A percentile compares a stretch with the other conserved stretches of the same genome.
phyloP scores from a whole-genome alignment of 2,888 invertebrate species.

The Xanthostigma xanthostigma region DNA sequence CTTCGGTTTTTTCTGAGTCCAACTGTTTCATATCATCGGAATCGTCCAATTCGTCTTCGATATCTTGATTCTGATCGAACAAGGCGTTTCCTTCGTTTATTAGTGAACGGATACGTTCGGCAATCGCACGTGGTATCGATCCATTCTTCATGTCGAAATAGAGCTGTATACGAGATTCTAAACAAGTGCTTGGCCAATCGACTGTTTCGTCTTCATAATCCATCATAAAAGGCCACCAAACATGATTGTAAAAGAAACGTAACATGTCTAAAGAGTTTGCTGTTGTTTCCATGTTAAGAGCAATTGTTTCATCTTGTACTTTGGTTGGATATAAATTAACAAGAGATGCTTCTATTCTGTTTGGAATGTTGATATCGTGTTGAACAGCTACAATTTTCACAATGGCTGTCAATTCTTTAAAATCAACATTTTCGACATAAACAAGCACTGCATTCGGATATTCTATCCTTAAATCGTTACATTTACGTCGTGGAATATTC shows the following conservation, averaged over 20 bases:
- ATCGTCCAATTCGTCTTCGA: constrained; percentile 28
- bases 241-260: constrained; percentile 47
- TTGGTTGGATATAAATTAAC: constrained; percentile 48
- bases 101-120: constrained; percentile 35
- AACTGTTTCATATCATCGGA: constrained; percentile 21
- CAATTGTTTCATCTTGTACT: constrained; percentile 38
- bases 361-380: constrained; percentile 43
- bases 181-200: constrained; percentile 40
- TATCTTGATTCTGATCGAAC: constrained; percentile 29
- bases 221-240: constrained; percentile 58
- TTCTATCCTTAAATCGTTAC: constrained; percentile 45
- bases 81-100: constrained; percentile 38
- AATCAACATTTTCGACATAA: constrained; percentile 39
- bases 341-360: constrained; percentile 41
- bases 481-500: constrained; percentile 49
- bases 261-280: constrained; percentile 48
- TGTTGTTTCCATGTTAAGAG: constrained; percentile 40
- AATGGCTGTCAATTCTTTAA: constrained; percentile 35
- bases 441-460: constrained; percentile 49
- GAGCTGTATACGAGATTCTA: constrained; percentile 36
- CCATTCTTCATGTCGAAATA: constrained; percentile 42
- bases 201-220: constrained; percentile 40
- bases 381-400: constrained; percentile 48
- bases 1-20: constrained; percentile 24
- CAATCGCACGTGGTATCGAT: constrained; percentile 31